Evolutionary conservation across 1,140 invertebrate species (phyloP).

Genomic region (Nymphalis io): DNA sequence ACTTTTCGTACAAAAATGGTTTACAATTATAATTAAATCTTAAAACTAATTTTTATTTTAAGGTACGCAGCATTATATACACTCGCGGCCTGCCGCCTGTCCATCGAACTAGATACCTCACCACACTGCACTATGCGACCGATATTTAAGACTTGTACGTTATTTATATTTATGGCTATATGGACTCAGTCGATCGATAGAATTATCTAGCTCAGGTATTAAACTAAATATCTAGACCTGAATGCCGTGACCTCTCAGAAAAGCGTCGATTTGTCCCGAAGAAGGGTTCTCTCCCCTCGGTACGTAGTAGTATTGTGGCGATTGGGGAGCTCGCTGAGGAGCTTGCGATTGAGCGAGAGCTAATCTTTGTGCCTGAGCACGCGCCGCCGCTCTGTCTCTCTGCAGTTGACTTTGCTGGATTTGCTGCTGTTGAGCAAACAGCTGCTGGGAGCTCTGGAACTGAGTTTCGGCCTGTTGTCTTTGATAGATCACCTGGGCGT

Average conservation of each 20-base stretch:
- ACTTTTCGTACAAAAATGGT: slow-evolving; percentile 51
- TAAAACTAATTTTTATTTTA: slow-evolving; percentile 60
- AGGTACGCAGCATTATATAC: slow-evolving; percentile 69
- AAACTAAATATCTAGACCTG: slow-evolving; percentile 79
- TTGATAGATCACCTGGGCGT: slow-evolving; percentile 86
- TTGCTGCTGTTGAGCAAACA: slow-evolving; percentile 87
- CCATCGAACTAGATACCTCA: slow-evolving; percentile 43
- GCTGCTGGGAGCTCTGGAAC: slow-evolving; percentile 87
- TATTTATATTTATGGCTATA: slow-evolving; percentile 47
- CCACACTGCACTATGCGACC: slow-evolving; percentile 41
- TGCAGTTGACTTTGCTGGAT: slow-evolving; percentile 82
- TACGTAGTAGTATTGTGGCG: slow-evolving; percentile 84
- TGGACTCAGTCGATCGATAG: slow-evolving; percentile 43
- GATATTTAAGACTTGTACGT: slow-evolving; percentile 42
- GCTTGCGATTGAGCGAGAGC: slow-evolving; percentile 70
- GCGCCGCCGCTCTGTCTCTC: slow-evolving; percentile 73
- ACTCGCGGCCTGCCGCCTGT: slow-evolving; percentile 54
- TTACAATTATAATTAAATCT: slow-evolving; percentile 53
- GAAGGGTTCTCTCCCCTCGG: slow-evolving; percentile 81
- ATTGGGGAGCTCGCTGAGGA: slow-evolving; percentile 50
- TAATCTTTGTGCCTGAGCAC: slow-evolving; percentile 76
- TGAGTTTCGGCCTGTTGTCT: slow-evolving; percentile 85
- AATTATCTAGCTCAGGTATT: slow-evolving; percentile 54
- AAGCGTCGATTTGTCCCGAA: slow-evolving; percentile 89
- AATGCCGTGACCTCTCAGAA: slow-evolving; percentile 87